A percentile compares a stretch with the other conserved stretches of the same genome.
Conservation (phyloP, 2,797 vertebrate species). For the Anguilla obscura region DNA sequence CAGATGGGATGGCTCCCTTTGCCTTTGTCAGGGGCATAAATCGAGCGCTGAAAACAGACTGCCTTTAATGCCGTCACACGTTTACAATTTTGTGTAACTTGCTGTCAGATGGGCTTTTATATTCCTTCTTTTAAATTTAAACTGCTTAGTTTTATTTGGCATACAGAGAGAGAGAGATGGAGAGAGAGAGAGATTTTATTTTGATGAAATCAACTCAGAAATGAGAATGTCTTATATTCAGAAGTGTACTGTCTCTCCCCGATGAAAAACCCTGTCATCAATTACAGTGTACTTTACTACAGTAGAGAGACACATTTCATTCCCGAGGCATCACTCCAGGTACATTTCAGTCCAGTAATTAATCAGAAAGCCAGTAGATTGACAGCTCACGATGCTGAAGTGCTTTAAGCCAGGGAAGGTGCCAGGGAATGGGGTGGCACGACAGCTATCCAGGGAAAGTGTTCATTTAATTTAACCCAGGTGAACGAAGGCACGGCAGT, state of each 20-base stretch:
- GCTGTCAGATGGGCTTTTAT: not conserved
- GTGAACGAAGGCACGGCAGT: not conserved
- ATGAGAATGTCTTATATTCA: not conserved
- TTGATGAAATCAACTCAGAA: not conserved
- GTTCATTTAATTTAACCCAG: constrained; percentile 19
- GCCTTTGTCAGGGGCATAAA: not conserved
- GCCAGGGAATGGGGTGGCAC: not conserved
- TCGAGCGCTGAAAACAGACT: not conserved
- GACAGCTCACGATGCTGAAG: not conserved
- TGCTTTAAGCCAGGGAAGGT: not conserved
- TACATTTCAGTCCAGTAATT: not conserved
- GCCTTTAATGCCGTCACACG: not conserved
- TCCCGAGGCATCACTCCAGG: not conserved
- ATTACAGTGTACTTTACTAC: not conserved
- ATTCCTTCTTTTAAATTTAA: not conserved
- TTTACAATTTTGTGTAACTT: not conserved
- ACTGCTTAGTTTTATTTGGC: not conserved
- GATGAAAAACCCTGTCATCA: not conserved
- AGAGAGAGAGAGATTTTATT: not conserved
- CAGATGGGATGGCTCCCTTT: constrained; percentile 6
- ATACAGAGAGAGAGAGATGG: not conserved
- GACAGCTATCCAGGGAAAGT: constrained; percentile 26
- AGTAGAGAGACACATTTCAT: not conserved
- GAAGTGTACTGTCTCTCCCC: not conserved
- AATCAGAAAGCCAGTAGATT: not conserved